A percentile compares a stretch with the other conserved stretches of the same genome.
phyloP scores from a whole-genome alignment of 1,140 invertebrate genomes.

The Amyelois transitella region DNA sequence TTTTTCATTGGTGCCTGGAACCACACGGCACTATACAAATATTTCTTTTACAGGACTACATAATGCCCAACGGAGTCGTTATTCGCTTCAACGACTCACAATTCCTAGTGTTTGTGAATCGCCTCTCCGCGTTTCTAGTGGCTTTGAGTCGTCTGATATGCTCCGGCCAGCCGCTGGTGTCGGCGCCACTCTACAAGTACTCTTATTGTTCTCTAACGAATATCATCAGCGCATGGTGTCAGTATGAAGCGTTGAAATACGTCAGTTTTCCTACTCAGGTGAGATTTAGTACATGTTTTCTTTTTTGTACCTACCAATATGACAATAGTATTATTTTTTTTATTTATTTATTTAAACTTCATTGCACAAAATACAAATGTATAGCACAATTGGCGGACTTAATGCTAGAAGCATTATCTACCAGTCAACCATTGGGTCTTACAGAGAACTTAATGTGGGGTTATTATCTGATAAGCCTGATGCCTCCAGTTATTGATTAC shows the following conservation, averaged over 20 bases:
- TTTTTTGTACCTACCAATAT: background rate
- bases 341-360: no score
- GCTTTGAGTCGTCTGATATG: constrained; percentile 68
- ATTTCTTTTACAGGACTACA: constrained; percentile 77
- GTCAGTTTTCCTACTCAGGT: constrained; percentile 98
- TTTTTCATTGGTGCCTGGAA: no score
- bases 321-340: background rate
- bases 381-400: no score
- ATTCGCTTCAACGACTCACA: constrained; percentile 93
- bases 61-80: constrained; percentile 72
- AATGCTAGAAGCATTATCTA: no score
- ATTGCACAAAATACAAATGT: no score
- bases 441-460: no score
- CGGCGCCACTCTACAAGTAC: constrained; percentile 96
- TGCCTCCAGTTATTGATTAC: no score
- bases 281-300: constrained; percentile 2
- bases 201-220: constrained; percentile 98
- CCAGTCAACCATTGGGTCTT: no score
- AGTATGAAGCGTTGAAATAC: constrained; percentile 99
- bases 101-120: constrained; percentile 96
- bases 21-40: no score
- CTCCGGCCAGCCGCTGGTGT: constrained; percentile 81
- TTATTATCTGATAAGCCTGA: no score
- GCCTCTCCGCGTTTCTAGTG: constrained; percentile 86
- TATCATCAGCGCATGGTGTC: constrained; percentile 99